Evolutionary conservation across 2,797 vertebrate genomes (phyloP).

Genomic region (Florisuga fusca): DNA sequence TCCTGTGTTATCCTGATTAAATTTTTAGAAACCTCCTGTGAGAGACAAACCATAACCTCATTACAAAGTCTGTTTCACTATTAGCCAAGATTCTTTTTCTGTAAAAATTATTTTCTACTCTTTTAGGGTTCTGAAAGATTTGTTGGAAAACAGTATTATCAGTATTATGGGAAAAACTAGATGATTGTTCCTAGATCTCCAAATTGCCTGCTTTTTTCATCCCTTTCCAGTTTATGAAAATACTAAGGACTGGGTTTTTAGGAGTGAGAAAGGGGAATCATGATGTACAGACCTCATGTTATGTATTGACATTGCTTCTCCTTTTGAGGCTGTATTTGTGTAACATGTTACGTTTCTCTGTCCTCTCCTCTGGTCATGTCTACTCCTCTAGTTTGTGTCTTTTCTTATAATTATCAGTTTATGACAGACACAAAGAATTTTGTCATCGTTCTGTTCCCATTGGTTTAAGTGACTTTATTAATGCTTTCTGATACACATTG

Average conservation of each 20-base stretch:
- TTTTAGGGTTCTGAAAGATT: not conserved
- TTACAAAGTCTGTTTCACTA: not conserved
- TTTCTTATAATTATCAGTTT: not conserved
- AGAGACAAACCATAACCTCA: not conserved
- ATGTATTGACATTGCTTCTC: not conserved
- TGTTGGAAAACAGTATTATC: not conserved
- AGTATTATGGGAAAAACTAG: not conserved
- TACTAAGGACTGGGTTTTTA: not conserved
- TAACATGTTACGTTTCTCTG: not conserved
- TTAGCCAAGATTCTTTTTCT: not conserved
- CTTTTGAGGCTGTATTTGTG: not conserved
- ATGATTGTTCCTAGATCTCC: not conserved
- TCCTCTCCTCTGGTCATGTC: not conserved
- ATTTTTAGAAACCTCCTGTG: not conserved
- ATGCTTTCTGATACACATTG: not conserved
- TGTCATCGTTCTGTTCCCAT: not conserved
- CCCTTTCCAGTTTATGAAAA: not conserved
- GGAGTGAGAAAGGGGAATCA: not conserved
- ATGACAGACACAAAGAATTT: not conserved
- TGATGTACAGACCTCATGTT: not conserved
- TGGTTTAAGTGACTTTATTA: not conserved
- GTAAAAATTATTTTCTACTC: not conserved
- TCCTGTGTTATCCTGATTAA: not conserved
- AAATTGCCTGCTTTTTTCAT: not conserved
- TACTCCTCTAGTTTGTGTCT: not conserved